Percentiles rank a stretch among this genome's conserved stretches.
Evolutionary conservation across 2,797 vertebrate genomes (phyloP).

Genomic region (Cirrhinus mrigala): DNA sequence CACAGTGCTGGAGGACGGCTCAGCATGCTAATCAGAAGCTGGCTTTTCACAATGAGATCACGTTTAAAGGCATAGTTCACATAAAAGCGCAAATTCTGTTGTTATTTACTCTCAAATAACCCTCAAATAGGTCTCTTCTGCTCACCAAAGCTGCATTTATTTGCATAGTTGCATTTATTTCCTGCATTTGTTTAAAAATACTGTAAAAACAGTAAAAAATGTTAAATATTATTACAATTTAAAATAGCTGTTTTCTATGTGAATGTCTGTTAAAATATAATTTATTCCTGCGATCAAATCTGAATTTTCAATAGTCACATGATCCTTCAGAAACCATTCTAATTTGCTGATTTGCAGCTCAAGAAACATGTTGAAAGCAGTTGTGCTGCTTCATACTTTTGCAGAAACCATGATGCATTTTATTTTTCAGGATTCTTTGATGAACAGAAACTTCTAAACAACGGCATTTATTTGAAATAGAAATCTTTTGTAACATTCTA

Average conservation of each 20-base stretch:
- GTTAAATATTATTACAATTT: not conserved
- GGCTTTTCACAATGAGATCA: not conserved
- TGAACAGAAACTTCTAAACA: not conserved
- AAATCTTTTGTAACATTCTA: not conserved
- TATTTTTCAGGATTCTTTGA: not conserved
- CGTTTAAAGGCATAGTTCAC: not conserved
- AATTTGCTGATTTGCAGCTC: not conserved
- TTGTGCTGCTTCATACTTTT: not conserved
- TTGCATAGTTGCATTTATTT: not conserved
- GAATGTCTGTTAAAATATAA: not conserved
- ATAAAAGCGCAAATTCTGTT: too few relatives aligned
- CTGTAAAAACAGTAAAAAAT: not conserved
- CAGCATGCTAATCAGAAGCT: conserved; percentile 22
- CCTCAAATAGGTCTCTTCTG: not conserved
- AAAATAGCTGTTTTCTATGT: not conserved
- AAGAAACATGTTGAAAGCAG: not conserved
- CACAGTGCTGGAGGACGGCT: conserved; percentile 16
- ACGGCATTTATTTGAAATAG: not conserved
- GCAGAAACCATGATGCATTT: not conserved
- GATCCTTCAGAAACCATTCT: not conserved
- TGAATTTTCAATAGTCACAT: not conserved
- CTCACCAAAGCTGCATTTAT: not conserved
- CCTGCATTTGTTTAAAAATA: not conserved
- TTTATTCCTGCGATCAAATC: not conserved
- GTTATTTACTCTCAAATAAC: not conserved